A percentile compares a stretch with the other conserved stretches of the same genome.
These are phyloP conservation scores for Auanema sp. DNA, from an alignment of 2,888 invertebrate species.

Conservation along the genomic window DNA sequence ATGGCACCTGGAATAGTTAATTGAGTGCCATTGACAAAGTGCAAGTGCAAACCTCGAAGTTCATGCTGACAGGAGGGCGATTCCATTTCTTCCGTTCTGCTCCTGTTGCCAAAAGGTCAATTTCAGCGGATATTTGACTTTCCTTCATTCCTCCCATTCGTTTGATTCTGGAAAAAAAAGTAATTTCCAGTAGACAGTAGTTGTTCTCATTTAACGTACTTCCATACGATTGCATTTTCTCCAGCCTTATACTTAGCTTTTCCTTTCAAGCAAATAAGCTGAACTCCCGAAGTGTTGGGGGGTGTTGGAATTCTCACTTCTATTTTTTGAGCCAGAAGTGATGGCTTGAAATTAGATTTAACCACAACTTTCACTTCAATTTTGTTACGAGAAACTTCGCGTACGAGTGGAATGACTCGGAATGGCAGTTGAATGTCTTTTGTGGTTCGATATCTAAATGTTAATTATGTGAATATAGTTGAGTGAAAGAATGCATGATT, in stretches of 20 bases:
- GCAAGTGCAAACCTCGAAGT: constrained; percentile 77
- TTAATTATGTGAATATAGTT: not conserved
- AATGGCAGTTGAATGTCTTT: constrained; percentile 99
- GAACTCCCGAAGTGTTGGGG: constrained; percentile 96
- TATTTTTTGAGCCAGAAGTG: constrained; percentile 95
- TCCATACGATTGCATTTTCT: constrained; percentile 96
- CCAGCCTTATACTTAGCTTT: constrained; percentile 99
- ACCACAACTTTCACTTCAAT: constrained; percentile 97
- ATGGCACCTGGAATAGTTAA: constrained; percentile 77
- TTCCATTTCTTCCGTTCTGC: constrained; percentile 94
- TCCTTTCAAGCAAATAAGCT: constrained; percentile 93
- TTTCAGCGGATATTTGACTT: constrained; percentile 97
- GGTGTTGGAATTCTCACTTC: constrained; percentile 98
- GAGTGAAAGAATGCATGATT: not conserved
- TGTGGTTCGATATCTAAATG: constrained; percentile 87
- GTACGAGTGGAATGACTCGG: constrained; percentile 95
- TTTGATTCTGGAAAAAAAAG: constrained; percentile 68
- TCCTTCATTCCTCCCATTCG: constrained; percentile 86
- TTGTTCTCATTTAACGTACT: constrained; percentile 72
- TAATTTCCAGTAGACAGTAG: not conserved
- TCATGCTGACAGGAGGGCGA: constrained; percentile 98
- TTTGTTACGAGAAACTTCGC: constrained; percentile 96
- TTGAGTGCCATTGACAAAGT: not conserved
- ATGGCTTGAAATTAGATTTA: constrained; percentile 98
- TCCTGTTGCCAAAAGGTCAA: constrained; percentile 94